Percentiles rank a stretch among this genome's conserved stretches.
Conservation (phyloP, 2,113 vertebrate species). For the Monopterus albus region DNA sequence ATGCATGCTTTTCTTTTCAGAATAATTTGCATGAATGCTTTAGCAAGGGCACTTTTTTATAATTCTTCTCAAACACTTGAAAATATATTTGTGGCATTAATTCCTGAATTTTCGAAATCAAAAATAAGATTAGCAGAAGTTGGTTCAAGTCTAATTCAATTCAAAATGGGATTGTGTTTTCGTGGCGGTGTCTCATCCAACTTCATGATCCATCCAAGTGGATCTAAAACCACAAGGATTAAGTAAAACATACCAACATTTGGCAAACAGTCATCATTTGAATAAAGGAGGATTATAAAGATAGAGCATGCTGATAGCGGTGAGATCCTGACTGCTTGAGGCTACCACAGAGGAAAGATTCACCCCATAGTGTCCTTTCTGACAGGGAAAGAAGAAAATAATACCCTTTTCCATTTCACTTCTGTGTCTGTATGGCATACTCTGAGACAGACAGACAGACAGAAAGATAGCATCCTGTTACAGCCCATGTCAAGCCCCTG, state of each 20-base stretch:
- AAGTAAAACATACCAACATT: slow-evolving; percentile 60
- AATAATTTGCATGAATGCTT: slow-evolving; percentile 32
- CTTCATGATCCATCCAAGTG: slow-evolving; percentile 37
- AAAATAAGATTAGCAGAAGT: slow-evolving; percentile 52
- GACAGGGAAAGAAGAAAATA: slow-evolving; percentile 36
- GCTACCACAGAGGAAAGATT: slow-evolving; percentile 43
- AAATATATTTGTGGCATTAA: slow-evolving; percentile 24
- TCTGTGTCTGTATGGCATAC: slow-evolving; percentile 9
- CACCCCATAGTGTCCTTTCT: slow-evolving; percentile 30
- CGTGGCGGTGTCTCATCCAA: slow-evolving; percentile 26
- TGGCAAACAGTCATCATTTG: slow-evolving; percentile 54
- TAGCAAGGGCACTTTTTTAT: slow-evolving; percentile 4
- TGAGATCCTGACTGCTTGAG: slow-evolving; percentile 44
- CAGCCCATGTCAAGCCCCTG: no score
- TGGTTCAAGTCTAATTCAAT: slow-evolving; percentile 34
- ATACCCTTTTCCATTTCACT: slow-evolving; percentile 30
- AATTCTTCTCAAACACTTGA: slow-evolving; percentile 17
- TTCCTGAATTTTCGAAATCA: slow-evolving; percentile 26
- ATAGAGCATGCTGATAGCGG: slow-evolving; percentile 45
- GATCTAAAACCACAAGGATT: slow-evolving; percentile 53
- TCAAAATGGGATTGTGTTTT: slow-evolving; percentile 18
- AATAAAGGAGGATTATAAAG: slow-evolving; percentile 64
- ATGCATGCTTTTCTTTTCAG: slow-evolving; percentile 3
- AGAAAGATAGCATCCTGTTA: background rate
- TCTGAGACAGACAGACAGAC: background rate